These are phyloP conservation scores for Diadromus collaris DNA, from an alignment of 2,888 invertebrate genomes.

Conservation along the genomic window DNA sequence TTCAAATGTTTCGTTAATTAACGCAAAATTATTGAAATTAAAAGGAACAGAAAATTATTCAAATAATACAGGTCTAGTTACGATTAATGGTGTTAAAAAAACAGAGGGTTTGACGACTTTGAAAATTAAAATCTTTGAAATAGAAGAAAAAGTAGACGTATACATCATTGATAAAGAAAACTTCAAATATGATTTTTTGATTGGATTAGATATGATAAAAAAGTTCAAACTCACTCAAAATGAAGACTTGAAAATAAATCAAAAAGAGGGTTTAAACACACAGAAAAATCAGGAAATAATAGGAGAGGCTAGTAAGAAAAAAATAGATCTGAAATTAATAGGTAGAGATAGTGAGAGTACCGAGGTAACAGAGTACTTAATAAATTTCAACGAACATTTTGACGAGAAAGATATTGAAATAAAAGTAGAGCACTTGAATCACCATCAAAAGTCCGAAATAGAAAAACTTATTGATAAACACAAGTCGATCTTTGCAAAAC, in stretches of 20 bases:
- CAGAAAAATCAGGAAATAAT: slow-evolving; percentile 31
- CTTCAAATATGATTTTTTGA: slow-evolving; percentile 66
- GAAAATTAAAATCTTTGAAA: slow-evolving; percentile 61
- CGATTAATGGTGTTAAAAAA: slow-evolving; percentile 65
- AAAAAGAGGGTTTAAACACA: slow-evolving; percentile 44
- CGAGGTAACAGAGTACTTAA: background rate
- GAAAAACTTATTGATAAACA: slow-evolving; percentile 51
- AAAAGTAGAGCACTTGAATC: slow-evolving; percentile 43
- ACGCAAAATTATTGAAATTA: slow-evolving; percentile 60
- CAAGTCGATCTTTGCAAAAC: slow-evolving; percentile 50
- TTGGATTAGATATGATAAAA: slow-evolving; percentile 67
- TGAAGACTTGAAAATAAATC: slow-evolving; percentile 63
- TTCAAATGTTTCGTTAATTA: slow-evolving; percentile 64
- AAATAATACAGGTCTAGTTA: slow-evolving; percentile 52
- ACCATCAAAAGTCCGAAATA: slow-evolving; percentile 50
- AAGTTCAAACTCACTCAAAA: slow-evolving; percentile 65
- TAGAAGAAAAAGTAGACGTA: slow-evolving; percentile 57
- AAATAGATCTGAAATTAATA: no score
- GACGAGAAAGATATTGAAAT: slow-evolving; percentile 39
- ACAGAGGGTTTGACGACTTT: slow-evolving; percentile 60
- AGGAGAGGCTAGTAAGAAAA: no score
- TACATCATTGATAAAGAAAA: slow-evolving; percentile 63
- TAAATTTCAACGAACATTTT: slow-evolving; percentile 43
- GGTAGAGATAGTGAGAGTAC: slow-evolving; percentile 5
- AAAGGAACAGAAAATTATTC: slow-evolving; percentile 41